Evolutionary conservation across 1,140 invertebrate genomes (phyloP), one percentile per base, ranked within the genome.

Genomic region (Caenorhabditis brenneri): DNA sequence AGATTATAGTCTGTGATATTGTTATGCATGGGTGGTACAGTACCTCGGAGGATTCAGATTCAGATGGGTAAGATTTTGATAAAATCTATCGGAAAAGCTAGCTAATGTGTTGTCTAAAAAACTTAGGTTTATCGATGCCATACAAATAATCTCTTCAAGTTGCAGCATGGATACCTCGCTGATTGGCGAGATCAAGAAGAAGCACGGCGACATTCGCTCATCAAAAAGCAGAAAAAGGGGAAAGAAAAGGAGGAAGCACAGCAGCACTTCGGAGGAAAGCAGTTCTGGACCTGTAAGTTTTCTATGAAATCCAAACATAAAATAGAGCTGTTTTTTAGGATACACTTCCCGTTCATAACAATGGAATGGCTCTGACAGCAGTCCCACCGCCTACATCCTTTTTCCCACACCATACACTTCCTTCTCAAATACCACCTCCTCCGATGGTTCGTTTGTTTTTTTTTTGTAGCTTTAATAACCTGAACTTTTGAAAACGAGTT

Each of bases 111-210:
- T 12, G 42, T 46, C 16, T 46, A 46, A n/a, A n/a, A 22, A 51
- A 51, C 22, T n/a, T 51, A 16, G 42, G 42, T 46, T 46, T 12
- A 46, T 46, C 10, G 42, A n/a, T n/a, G n/a, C n/a, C n/a, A n/a
- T n/a, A 16, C 55, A 65, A 65, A 7, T 29, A 31, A 22, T 58
- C 36, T 65, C 58, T n/a, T n/a, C 15, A 42, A 74, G 36, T 74
- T 74, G 10, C 65, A 74, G 65, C 42, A 74, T 74, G 65, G 65
- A 74, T n/a, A 74, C 65, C 3, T 74, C 65, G 10, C 15, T 74
- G n/a, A 74, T 74, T 6, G 36, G 65, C 2, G 65, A 74, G n/a
- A 42, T 74, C 9, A 74, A 74, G 65, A 65, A 65, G 33, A 74
- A 74, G 22, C 65, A 74, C n/a, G 65, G 65, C 10, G 36, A 74